Percentiles rank a stretch among this genome's conserved stretches.
Conservation (phyloP, 2,113 vertebrate species). For the Leptocoma aspasia region DNA sequence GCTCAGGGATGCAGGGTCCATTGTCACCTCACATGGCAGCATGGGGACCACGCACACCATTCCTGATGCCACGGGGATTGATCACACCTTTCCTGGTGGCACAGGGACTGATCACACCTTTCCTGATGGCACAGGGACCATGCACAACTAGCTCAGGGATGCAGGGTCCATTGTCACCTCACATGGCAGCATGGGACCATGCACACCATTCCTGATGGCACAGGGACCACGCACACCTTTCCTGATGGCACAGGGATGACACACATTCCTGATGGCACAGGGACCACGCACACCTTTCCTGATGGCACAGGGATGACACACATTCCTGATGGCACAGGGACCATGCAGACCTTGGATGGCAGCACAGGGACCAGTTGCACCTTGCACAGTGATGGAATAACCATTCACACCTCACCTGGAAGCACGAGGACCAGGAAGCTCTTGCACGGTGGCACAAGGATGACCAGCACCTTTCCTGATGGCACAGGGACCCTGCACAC, state of each 20-base stretch:
- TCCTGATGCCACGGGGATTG: accelerated
- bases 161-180: accelerated
- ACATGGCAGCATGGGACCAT: accelerated
- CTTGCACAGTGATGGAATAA: not conserved
- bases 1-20: accelerated
- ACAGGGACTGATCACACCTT: accelerated
- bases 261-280: accelerated
- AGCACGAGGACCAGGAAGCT: not conserved
- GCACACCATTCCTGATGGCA: not conserved
- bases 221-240: not conserved
- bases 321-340: not conserved
- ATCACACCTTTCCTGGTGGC: accelerated
- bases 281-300: accelerated
- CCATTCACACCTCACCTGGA: not conserved
- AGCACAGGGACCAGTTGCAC: too few relatives aligned
- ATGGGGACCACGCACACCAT: not conserved
- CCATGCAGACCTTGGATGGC: accelerated
- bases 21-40: not conserved
- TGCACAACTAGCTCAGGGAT: accelerated
- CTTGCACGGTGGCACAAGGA: not conserved
- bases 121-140: not conserved
- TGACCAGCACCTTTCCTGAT: not conserved
- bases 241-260: too few relatives aligned
- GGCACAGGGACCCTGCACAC: not conserved
- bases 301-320: not conserved